Evolutionary conservation across 2,797 vertebrate species (phyloP), one percentile per base, ranked within the genome.

Genomic region (Esox masquinongy): DNA sequence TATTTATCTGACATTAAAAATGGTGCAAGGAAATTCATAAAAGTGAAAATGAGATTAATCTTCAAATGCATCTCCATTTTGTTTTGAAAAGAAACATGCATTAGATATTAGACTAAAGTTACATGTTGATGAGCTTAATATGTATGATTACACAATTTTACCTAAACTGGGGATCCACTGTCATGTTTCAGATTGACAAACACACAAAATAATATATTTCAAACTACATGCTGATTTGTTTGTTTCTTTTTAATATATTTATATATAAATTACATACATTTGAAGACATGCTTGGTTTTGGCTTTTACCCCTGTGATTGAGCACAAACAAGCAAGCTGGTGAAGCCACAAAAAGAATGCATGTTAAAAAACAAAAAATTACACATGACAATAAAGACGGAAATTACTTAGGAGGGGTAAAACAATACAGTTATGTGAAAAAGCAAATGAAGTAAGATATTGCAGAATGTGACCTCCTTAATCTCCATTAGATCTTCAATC

Each of bases 221-320:
- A 83, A 64, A 70, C 51, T 78, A 61, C 29, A 53, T 70, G 83
- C 2, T 11, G 84, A 78, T 76, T 82, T 80, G 59, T 77, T 82
- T 86, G 92, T 93, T 80, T 67, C 77, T 83, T 87, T 93, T 94
- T 92, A 92, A 93, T 94, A 92, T 92, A 90, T 78, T 89, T 84
- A 86, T 90, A 92, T 92, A 93, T 93, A 93, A 91, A 94, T 92
- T 91, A 85, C 79, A 82, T 84, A 92, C 86, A 91, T 91, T 88
- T 92, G 84, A 89, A 84, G 85, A 91, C 87, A 87, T 91, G 91
- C 87, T 93, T 86, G 80, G 90, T 87, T 91, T 93, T 92, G 90
- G 92, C 87, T 89, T 92, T 76, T 88, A 83, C 74, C 76, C 73
- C 75, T 79, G 84, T 87, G 83, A 88, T 89, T 88, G 70, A 67